Base-by-base conservation (phyloP, 2,113 vertebrate genomes). In the Ameiurus melas region DNA sequence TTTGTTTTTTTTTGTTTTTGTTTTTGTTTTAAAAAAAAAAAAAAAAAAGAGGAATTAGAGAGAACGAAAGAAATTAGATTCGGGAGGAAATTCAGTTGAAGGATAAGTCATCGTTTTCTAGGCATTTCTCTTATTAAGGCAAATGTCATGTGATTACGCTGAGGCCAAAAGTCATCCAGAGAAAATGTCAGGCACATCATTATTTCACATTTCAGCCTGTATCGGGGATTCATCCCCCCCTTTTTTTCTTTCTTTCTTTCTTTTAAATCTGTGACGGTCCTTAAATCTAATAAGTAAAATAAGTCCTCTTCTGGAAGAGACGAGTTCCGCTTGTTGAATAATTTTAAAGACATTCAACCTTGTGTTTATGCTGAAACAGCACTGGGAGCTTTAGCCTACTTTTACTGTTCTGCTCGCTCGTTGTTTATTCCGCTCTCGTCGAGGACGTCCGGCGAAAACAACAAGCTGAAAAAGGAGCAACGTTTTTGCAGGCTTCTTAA, bases 101-200 rank as follows among this genome's bases (percentile, higher is more conserved):
- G 43, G 30, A 8, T 53, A 64, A 86, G 27, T 39, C 36, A 22
- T 20, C 30, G 55, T 39, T 77, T n/a, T 78, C 43, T 27, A 78
- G 60, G 85, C n/a, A n/a, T 82, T 82, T 73, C 66, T 83, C 27
- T 73, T 87, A 87, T 87, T 87, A 83, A 83, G 53, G 78, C 33
- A 87, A 87, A 87, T 87, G 86, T 83, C 86, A 87, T 87, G 80
- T 83, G 78, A 83, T 73, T 73, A 87, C 14, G 30, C 51, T 2
- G 66, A 87, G 86, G 86, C 53, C 66, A 73, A 5, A 33, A 71
- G 86, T 83, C 79, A 73, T 73, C 36, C 68, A 25, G 64, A 73
- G 78, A 47, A 87, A 87, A 87, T 87, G 86, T 87, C 86, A 87
- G 51, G 53, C 22, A 66, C 66, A 87, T 87, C 66, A 60, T 87